A percentile compares a stretch with the other conserved stretches of the same genome.
Conservation (phyloP, 2,113 vertebrate genomes). For the Hippocampus mohnikei region DNA sequence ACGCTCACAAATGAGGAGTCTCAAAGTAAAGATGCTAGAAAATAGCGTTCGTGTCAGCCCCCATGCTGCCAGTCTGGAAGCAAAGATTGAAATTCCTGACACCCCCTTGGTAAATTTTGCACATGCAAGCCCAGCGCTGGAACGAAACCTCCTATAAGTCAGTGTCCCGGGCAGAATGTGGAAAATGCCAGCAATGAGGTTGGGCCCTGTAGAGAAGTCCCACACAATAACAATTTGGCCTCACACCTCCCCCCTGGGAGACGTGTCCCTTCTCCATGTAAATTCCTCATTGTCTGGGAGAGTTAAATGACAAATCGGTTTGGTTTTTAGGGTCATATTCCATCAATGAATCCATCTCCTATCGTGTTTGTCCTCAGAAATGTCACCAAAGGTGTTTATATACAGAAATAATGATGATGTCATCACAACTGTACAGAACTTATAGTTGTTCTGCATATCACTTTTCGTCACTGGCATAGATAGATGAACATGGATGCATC, state of each 20-base stretch:
- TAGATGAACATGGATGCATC: too few species aligned
- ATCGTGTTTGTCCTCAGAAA: not conserved
- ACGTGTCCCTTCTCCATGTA: conserved; percentile 25
- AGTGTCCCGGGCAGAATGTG: conserved; percentile 49
- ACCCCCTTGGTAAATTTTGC: conserved; percentile 81
- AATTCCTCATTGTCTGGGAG: conserved; percentile 4
- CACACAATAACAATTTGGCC: conserved; percentile 41
- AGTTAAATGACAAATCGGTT: conserved; percentile 5
- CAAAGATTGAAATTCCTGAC: conserved; percentile 92
- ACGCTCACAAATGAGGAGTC: conserved; percentile 27
- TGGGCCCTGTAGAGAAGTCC: conserved; percentile 32
- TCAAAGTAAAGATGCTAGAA: conserved; percentile 11
- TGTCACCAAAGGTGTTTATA: not conserved
- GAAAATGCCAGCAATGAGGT: conserved; percentile 54
- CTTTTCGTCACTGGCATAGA: too few species aligned
- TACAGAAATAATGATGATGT: not conserved
- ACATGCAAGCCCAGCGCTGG: conserved; percentile 62
- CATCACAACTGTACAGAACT: too few species aligned
- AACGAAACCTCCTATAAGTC: conserved; percentile 40
- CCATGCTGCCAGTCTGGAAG: conserved; percentile 69
- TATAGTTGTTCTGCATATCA: too few species aligned
- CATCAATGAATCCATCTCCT: not conserved
- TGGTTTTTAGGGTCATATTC: conserved; percentile 6
- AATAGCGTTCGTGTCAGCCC: conserved; percentile 36
- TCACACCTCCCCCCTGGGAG: conserved; percentile 47